phyloP scores from a whole-genome alignment of 2,797 vertebrate genomes.

The Brotula barbata region DNA sequence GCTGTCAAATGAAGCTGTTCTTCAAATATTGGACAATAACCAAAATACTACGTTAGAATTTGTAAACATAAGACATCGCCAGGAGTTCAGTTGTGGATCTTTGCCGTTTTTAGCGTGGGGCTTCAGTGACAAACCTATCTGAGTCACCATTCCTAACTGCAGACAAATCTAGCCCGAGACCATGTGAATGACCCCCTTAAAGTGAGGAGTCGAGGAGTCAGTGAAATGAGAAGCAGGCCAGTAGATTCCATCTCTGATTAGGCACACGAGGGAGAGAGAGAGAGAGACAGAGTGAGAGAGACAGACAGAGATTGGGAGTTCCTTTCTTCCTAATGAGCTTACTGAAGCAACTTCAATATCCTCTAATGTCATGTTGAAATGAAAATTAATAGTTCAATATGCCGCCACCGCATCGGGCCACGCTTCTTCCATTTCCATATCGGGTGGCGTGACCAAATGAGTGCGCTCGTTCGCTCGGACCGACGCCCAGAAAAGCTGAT shows the following conservation, averaged over 20 bases:
- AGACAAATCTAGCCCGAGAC: constrained; percentile 51
- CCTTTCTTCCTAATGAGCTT: constrained; percentile 72
- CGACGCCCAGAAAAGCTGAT: constrained; percentile 74
- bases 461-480: constrained; percentile 61
- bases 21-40: no score
- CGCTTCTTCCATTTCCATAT: constrained; percentile 80
- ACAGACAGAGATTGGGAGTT: constrained; percentile 58
- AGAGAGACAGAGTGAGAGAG: constrained; percentile 16
- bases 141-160: constrained; percentile 38
- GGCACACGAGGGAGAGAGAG: constrained; percentile 41
- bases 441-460: constrained; percentile 83
- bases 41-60: no score
- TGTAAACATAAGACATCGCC: no score
- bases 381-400: constrained; percentile 83
- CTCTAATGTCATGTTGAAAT: constrained; percentile 83
- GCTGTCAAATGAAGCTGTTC: no score
- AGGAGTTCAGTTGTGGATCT: no score
- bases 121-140: constrained; percentile 46
- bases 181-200: constrained; percentile 46
- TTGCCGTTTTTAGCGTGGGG: constrained; percentile 14
- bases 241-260: constrained; percentile 71
- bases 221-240: constrained; percentile 71
- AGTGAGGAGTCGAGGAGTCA: constrained; percentile 52
- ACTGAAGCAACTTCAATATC: constrained; percentile 81
- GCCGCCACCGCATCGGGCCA: constrained; percentile 64